A percentile compares a stretch with the other conserved stretches of the same genome.
phyloP scores from a whole-genome alignment of 2,888 invertebrate species.

The Autographa pulchrina region DNA sequence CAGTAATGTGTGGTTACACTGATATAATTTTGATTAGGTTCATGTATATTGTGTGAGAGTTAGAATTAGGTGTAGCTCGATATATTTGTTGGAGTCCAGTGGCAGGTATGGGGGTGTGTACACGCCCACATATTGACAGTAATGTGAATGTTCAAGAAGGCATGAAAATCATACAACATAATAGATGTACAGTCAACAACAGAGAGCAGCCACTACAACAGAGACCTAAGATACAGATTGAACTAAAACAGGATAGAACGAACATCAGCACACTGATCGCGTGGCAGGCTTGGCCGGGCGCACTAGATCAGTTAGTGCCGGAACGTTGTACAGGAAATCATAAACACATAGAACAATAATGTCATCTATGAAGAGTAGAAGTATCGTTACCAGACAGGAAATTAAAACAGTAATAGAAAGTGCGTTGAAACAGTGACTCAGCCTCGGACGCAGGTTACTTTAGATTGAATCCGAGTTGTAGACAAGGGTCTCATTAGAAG shows the following conservation, averaged over 20 bases:
- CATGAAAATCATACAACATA: constrained; percentile 89
- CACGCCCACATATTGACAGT: constrained; percentile 86
- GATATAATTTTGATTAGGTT: constrained; percentile 67
- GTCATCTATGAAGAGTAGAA: constrained; percentile 69
- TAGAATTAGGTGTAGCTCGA: constrained; percentile 86
- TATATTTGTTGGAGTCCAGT: constrained; percentile 87
- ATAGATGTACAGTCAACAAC: constrained; percentile 89
- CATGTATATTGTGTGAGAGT: constrained; percentile 88
- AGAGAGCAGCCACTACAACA: constrained; percentile 90
- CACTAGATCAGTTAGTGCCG: constrained; percentile 72
- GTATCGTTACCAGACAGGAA: constrained; percentile 72
- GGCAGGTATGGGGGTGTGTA: constrained; percentile 86
- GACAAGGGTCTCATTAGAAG: constrained; percentile 78
- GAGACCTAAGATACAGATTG: constrained; percentile 84
- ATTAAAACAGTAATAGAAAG: constrained; percentile 74
- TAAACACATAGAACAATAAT: constrained; percentile 66
- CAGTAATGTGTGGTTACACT: constrained; percentile 56
- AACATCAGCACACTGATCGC: constrained; percentile 79
- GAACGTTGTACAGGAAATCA: constrained; percentile 69
- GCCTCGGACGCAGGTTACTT: constrained; percentile 72
- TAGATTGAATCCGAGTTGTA: constrained; percentile 71
- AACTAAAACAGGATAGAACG: constrained; percentile 85
- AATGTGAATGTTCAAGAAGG: constrained; percentile 89
- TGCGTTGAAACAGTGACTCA: constrained; percentile 77
- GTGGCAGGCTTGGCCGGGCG: constrained; percentile 59